Evolutionary conservation across 2,113 vertebrate species (phyloP), one percentile per base, ranked within the genome.

Genomic region (Mola mola): DNA sequence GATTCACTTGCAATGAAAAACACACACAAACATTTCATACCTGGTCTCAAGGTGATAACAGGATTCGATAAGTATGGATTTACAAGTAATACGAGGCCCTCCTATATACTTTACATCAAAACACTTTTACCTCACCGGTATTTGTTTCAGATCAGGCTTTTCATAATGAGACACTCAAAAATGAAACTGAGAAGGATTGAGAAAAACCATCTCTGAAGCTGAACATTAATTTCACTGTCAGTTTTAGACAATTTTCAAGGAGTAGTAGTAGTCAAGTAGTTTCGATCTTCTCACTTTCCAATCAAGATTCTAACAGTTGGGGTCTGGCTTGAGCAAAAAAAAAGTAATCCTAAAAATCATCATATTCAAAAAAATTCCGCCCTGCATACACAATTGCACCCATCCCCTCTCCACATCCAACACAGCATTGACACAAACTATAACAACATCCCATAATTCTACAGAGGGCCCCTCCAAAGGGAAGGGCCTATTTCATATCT

Each of bases 31-130:
- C 64, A 71, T 68, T 74, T 81, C 61, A 73, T 26, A 38, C 10
- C 1, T 31, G 72, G 74, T 80, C 73, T 79, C 65, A 57, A 85
- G 84, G 83, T 90, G 79, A 80, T 82, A 82, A 66, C 22, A 31
- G 66, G 52, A 85, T 78, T 74, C 85, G 78, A 88, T 86, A 75
- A 78, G 74, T 86, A 89, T 89, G 84, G 87, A 90, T 87, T 78
- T 72, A 66, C 26, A 24, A 72, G 78, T 65, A 74, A 83, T 88
- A 86, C 79, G 79, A 76, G 66, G 60, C 56, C 44, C 26, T 61
- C 36, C 63, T 52, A 68, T 56, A 63, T 73, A 76, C 42, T 46
- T 55, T 71, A 60, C 57, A 84, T 83, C 70, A 80, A 78, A 83
- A 44, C 58, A 66, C 50, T 80, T 40, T 55, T 75, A 83, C 78